Conservation (phyloP, 2,888 invertebrate species). For the Zelleria hepariella region DNA sequence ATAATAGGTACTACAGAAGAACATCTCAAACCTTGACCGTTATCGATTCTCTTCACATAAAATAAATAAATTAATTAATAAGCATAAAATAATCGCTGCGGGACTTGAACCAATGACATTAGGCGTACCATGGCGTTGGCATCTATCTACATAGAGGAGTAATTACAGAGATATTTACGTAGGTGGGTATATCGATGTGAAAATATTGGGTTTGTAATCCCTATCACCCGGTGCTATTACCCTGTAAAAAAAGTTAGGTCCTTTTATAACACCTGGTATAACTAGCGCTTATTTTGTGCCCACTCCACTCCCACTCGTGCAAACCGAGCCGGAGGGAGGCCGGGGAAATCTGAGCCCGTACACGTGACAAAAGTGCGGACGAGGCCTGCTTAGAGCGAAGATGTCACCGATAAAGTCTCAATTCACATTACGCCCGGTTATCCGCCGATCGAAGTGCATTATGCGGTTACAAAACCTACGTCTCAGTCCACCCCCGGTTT, state of each 20-base stretch:
- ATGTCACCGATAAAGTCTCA: slow-evolving; percentile 10
- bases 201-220: no score
- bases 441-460: slow-evolving; percentile 21
- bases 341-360: slow-evolving; percentile 4
- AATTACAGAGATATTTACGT: no score
- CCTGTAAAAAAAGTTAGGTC: background rate
- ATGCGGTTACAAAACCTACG: slow-evolving; percentile 22
- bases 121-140: no score
- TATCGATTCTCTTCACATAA: no score
- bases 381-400: slow-evolving; percentile 8
- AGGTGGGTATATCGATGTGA: no score
- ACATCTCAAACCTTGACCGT: no score
- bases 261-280: background rate
- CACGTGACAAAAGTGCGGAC: slow-evolving; percentile 16
- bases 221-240: background rate
- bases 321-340: background rate
- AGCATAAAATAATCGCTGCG: no score
- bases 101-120: no score
- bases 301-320: background rate
- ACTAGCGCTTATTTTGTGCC: no score
- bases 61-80: no score
- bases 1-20: background rate
- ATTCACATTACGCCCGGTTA: slow-evolving; percentile 20
- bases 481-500: no score
- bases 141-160: no score